Percentiles rank a stretch among this genome's conserved stretches.
Evolutionary conservation across 2,888 invertebrate species (phyloP).

Genomic region (Helicoverpa assulta): DNA sequence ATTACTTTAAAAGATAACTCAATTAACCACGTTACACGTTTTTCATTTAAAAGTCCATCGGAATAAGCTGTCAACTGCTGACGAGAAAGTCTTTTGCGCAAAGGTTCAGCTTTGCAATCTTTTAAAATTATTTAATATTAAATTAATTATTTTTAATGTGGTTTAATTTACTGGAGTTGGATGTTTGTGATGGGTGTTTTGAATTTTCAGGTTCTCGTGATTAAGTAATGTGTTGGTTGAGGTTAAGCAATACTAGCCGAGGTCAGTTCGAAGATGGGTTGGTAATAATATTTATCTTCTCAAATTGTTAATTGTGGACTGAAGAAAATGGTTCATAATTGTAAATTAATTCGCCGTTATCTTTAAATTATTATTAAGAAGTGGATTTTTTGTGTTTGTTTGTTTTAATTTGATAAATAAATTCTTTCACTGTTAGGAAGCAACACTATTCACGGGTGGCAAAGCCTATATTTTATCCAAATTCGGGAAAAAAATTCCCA

Average conservation of each 20-base stretch:
- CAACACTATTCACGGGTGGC: too few species aligned
- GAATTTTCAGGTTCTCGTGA: neutral
- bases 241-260: neutral
- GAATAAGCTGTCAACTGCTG: slow-evolving; percentile 43
- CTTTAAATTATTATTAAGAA: too few species aligned
- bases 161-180: slow-evolving; percentile 26
- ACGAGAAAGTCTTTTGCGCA: slow-evolving; percentile 29
- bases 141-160: slow-evolving; percentile 46
- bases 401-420: too few species aligned
- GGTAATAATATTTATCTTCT: too few species aligned
- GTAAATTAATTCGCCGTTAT: too few species aligned
- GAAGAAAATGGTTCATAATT: too few species aligned
- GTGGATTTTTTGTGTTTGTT: too few species aligned
- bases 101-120: slow-evolving; percentile 27
- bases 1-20: slow-evolving; percentile 45
- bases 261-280: neutral
- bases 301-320: too few species aligned
- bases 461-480: too few species aligned
- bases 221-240: neutral
- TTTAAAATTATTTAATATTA: slow-evolving; percentile 28
- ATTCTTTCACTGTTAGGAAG: too few species aligned
- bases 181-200: slow-evolving; percentile 3
- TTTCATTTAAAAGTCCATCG: slow-evolving; percentile 43
- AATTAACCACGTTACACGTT: slow-evolving; percentile 35
- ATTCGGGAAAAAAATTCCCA: too few species aligned